Evolutionary conservation across 2,888 invertebrate genomes (phyloP), one percentile per base, ranked within the genome.

Genomic region (Clivina fossor): DNA sequence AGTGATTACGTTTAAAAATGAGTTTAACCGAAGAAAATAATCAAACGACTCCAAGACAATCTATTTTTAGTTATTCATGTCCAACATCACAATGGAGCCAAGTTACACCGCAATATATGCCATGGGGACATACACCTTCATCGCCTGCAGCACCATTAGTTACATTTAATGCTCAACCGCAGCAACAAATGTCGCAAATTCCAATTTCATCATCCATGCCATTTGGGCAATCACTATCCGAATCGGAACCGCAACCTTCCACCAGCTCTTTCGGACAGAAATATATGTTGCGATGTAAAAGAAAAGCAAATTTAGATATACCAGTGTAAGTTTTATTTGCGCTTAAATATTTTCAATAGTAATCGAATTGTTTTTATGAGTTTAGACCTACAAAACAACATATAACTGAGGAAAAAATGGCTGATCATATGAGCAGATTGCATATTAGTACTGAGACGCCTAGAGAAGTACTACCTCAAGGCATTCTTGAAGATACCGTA

Each of bases 401-500:
- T 32, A 89, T 90, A 60, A 88, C 89, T 0, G 90, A 90, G 69
- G 90, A 90, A 66, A 88, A 86, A 71, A 90, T 91, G 84, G 85
- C 89, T 0, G 88, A 86, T 18, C 88, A 90, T 66, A 80, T 91
- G 60, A 84, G 81, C 61, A 81, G 85, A 28, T 75, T 91, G 24
- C 88, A 89, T 67, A 88, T 91, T 62, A 80, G 76, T 65, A 70
- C 74, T 4, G 73, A 74, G 66, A 71, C 72, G 4, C 37, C 24
- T 37, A 3, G 33, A 20, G 51, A 51, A 3, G 65, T 63, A 3
- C 40, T 66, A 3, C 54, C 63, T 13, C 51, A 61, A 9, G 63
- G 62, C 35, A 71, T 72, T 62, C 64, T 60, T 2, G 70, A 71
- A 47, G 60, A 66, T 7, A 59, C 61, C 9, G 59, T 48, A 18